Evolutionary conservation across 2,113 vertebrate genomes (phyloP).

Genomic region (Oreochromis spilurus): DNA sequence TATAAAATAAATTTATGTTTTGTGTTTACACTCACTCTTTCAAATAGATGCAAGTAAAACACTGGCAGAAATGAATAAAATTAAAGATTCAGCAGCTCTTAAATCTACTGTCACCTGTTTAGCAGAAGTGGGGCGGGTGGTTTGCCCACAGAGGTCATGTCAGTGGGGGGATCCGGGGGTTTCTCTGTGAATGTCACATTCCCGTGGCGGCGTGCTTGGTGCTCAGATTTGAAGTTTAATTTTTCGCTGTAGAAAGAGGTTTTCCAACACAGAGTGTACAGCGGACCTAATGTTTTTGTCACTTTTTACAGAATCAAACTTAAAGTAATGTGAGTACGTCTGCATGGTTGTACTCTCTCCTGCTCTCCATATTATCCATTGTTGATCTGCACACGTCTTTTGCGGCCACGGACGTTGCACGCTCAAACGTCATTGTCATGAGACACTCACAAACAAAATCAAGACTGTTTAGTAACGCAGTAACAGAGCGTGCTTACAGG

Average conservation of each 20-base stretch:
- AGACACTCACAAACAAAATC: neutral
- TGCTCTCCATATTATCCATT: fast-evolving
- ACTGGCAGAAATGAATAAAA: neutral
- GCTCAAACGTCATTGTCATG: fast-evolving
- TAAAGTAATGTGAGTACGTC: neutral
- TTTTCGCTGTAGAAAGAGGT: neutral
- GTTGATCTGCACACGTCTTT: neutral
- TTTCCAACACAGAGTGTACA: neutral
- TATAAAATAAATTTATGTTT: neutral
- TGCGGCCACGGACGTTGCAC: fast-evolving
- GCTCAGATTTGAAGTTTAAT: neutral
- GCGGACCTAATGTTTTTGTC: neutral
- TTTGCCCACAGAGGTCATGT: neutral
- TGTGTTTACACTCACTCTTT: neutral
- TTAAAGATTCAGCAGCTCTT: neutral
- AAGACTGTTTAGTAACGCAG: fast-evolving
- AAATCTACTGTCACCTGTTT: neutral
- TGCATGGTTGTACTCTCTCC: fast-evolving
- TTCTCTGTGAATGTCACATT: neutral
- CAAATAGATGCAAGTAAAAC: neutral
- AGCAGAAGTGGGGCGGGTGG: neutral
- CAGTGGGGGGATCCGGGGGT: too few species aligned
- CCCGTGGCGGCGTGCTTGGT: fast-evolving
- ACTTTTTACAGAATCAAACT: neutral
- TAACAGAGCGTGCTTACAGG: fast-evolving